These are phyloP conservation scores for Oegoconia quadripuncta DNA, from an alignment of 2,888 invertebrate genomes.

Conservation along the genomic window DNA sequence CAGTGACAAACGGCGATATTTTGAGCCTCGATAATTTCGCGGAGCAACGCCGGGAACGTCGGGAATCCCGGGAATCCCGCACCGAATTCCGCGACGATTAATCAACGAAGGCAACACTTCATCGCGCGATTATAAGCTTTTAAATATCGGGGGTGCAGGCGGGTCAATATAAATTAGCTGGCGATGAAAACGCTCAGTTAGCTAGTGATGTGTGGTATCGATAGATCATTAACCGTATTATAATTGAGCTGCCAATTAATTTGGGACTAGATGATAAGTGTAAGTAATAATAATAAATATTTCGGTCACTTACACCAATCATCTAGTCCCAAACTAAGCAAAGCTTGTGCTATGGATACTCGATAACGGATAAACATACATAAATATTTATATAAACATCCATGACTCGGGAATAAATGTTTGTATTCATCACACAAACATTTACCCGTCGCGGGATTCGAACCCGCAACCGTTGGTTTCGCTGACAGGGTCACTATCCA, in stretches of 20 bases:
- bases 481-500: no score
- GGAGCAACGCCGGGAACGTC: slow-evolving; percentile 10
- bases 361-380: no score
- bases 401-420: no score
- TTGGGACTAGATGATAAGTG: no score
- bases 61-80: slow-evolving; percentile 37
- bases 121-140: slow-evolving; percentile 76
- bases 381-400: no score
- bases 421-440: no score
- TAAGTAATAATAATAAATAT: neutral
- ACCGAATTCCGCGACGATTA: slow-evolving; percentile 56
- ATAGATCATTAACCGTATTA: neutral
- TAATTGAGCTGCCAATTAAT: no score
- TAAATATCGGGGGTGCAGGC: slow-evolving; percentile 63
- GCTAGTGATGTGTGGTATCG: slow-evolving; percentile 31
- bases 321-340: no score
- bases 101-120: slow-evolving; percentile 69
- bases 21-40: slow-evolving; percentile 34
- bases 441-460: no score
- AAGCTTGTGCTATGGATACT: no score
- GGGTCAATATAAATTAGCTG: slow-evolving; percentile 71
- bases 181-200: slow-evolving; percentile 56
- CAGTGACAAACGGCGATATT: slow-evolving; percentile 20
- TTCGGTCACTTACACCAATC: no score
- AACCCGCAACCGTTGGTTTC: no score